Evolutionary conservation across 2,113 vertebrate genomes (phyloP), one percentile per base, ranked within the genome.

Genomic region (Otolemur garnettii): DNA sequence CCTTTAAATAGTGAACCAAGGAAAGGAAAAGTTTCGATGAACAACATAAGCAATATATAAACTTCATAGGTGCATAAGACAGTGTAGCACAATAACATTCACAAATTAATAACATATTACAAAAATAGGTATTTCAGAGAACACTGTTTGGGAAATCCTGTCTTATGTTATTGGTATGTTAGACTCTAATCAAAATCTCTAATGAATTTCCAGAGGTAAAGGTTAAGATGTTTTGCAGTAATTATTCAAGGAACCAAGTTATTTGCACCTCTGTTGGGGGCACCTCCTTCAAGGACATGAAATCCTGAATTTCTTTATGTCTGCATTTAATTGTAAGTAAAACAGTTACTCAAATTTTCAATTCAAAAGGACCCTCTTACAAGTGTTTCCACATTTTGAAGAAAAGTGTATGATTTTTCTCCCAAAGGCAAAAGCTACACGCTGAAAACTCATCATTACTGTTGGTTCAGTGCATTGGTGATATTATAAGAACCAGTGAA

Each of bases 101-200:
- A 50, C 9, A 62, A 82, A 33, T 72, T 74, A 86, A 78, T 85
- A 69, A 57, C 15, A 87, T 82, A 64, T 53, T 68, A 3, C 1
- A 94, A 82, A 91, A 78, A 79, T 57, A 74, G 60, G 0, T 87
- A 24, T 97, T 89, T n/a, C 26, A 86, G 94, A 71, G 14, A 64
- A 87, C 2, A 74, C 14, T 81, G 1, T 82, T 30, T 94, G 19
- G 57, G 62, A 92, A 92, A 87, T 80, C 30, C 22, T 66, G 2
- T 21, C 57, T 84, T 89, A 82, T 72, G 4, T 89, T 93, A 80
- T 38, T 80, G 35, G 33, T 78, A 87, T 93, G 17, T 89, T 83
- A 94, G 94, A 95, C 74, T 87, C 18, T 81, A 95, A 95, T 94
- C 45, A 91, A 88, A 96, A 78, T 81, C 53, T 94, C 90, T 96